Conservation (phyloP, 2,888 invertebrate species). For the Machimus rusticus region DNA sequence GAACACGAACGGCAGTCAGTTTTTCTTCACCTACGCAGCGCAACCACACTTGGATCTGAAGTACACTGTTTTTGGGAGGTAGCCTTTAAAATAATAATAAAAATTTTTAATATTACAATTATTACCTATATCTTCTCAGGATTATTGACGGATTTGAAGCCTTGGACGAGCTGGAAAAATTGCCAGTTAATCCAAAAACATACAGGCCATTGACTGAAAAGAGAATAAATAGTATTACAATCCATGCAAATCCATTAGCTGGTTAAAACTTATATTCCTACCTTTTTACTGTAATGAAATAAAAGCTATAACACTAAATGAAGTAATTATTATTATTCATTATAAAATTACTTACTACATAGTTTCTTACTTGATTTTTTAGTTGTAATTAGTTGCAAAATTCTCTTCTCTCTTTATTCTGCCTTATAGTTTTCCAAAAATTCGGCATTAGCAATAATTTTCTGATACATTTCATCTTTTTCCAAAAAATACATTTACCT, state of each 20-base stretch:
- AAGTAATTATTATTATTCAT: too few species aligned
- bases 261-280: slow-evolving; percentile 62
- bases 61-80: slow-evolving; percentile 97
- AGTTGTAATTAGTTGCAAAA: too few species aligned
- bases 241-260: slow-evolving; percentile 98
- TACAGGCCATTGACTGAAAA: slow-evolving; percentile 87
- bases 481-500: too few species aligned
- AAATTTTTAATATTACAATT: not conserved
- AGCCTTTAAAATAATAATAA: slow-evolving; percentile 53
- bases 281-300: not conserved
- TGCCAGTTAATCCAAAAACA: slow-evolving; percentile 93
- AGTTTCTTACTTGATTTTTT: too few species aligned
- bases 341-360: too few species aligned
- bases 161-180: slow-evolving; percentile 94
- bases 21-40: slow-evolving; percentile 93
- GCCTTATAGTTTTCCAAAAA: too few species aligned
- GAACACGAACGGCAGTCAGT: slow-evolving; percentile 97
- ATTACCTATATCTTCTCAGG: slow-evolving; percentile 66
- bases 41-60: slow-evolving; percentile 97
- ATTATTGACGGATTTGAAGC: slow-evolving; percentile 97
- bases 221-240: slow-evolving; percentile 86
- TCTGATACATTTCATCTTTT: too few species aligned
- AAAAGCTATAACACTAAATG: not conserved
- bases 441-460: too few species aligned
- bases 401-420: too few species aligned